Evolutionary conservation across 2,113 vertebrate species (phyloP).

Genomic region (Phyllostomus discolor): DNA sequence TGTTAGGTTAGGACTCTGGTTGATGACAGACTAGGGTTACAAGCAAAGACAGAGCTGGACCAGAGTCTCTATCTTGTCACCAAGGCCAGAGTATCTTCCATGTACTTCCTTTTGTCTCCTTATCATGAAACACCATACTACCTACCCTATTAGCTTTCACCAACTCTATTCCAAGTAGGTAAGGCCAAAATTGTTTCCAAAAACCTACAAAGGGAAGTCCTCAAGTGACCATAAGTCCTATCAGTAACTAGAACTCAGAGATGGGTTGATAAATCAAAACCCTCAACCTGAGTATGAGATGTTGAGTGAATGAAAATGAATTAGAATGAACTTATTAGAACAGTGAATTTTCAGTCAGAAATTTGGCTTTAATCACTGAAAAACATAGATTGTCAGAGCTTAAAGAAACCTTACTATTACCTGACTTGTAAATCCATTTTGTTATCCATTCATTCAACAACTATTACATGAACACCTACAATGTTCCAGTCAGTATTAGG

Average conservation of each 20-base stretch:
- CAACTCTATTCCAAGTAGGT: neutral
- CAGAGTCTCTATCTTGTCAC: neutral
- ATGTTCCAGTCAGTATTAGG: neutral
- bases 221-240: neutral
- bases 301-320: neutral
- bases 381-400: neutral
- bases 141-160: neutral
- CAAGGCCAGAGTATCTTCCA: neutral
- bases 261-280: neutral
- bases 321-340: neutral
- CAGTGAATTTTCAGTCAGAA: neutral
- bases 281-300: neutral
- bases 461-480: neutral
- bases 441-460: neutral
- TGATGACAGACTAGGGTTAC: neutral
- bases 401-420: neutral
- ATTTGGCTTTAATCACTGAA: neutral
- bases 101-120: neutral
- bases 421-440: neutral
- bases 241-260: neutral
- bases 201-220: neutral
- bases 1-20: neutral
- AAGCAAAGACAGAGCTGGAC: neutral
- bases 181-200: neutral
- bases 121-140: neutral